These are phyloP conservation scores for Smithornis capensis DNA, from an alignment of 2,113 vertebrate genomes.

Conservation along the genomic window DNA sequence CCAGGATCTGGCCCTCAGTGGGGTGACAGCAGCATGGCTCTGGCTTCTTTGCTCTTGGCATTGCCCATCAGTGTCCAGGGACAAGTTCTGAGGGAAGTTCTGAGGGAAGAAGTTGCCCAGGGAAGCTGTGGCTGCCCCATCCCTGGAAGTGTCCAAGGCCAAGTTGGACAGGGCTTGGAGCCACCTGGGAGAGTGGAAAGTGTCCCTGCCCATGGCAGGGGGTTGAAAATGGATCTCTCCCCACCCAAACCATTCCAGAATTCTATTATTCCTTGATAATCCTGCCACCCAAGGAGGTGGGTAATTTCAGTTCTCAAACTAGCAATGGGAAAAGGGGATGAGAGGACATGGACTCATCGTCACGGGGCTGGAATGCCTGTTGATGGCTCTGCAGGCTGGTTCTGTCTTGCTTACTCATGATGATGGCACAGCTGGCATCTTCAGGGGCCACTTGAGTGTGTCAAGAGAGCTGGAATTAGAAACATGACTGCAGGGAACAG, in stretches of 20 bases:
- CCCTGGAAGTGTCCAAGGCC: background rate
- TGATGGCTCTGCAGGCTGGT: background rate
- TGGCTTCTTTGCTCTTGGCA: background rate
- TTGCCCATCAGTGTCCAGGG: background rate
- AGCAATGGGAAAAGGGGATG: background rate
- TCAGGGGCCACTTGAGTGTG: background rate
- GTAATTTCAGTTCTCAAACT: rapidly evolving
- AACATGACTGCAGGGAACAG: background rate
- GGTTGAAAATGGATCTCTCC: too few relatives aligned
- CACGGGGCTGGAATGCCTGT: background rate
- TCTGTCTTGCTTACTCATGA: background rate
- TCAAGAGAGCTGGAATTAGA: background rate
- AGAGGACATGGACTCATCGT: rapidly evolving
- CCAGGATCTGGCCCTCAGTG: background rate
- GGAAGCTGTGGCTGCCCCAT: background rate
- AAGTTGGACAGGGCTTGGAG: background rate
- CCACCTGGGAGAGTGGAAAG: rapidly evolving
- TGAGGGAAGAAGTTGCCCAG: background rate
- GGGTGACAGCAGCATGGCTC: background rate
- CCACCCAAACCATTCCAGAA: too few relatives aligned
- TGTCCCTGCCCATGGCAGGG: background rate
- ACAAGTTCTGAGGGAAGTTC: background rate
- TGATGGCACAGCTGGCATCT: background rate
- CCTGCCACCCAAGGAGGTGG: background rate
- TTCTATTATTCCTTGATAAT: rapidly evolving